These are phyloP conservation scores for Hucho hucho DNA, from an alignment of 2,113 vertebrate genomes.

Conservation along the genomic window DNA sequence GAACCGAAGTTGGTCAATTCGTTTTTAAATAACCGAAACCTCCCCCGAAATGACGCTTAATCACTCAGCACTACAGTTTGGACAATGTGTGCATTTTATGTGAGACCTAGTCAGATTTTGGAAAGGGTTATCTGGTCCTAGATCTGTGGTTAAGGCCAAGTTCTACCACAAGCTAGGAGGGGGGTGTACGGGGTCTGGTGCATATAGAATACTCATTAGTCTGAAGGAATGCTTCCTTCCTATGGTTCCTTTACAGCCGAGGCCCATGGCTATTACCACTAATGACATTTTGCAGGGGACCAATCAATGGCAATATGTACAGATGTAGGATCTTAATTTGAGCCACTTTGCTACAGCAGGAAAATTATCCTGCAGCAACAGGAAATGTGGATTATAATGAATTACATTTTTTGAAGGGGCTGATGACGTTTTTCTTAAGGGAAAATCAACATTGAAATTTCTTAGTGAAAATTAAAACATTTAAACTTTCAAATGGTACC, in stretches of 20 bases:
- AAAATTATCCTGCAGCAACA: background rate
- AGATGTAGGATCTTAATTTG: no score
- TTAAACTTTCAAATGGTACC: no score
- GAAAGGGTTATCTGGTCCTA: conserved; percentile 10
- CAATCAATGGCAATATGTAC: conserved; percentile 31
- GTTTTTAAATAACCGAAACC: no score
- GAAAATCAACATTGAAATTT: no score
- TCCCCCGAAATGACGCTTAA: no score
- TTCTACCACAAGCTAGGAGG: background rate
- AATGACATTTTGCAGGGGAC: conserved; percentile 34
- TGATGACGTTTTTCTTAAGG: no score
- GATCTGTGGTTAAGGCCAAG: background rate
- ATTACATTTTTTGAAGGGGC: no score
- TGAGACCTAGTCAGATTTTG: conserved; percentile 13
- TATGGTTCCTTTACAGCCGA: background rate
- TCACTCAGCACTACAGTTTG: no score
- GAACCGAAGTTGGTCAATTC: no score
- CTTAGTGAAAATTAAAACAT: no score
- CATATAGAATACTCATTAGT: background rate
- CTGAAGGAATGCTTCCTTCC: conserved; percentile 9
- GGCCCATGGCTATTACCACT: background rate
- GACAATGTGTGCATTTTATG: background rate
- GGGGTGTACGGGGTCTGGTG: background rate
- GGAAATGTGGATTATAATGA: no score
- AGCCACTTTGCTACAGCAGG: no score